A percentile compares a stretch with the other conserved stretches of the same genome.
Evolutionary conservation across 2,113 vertebrate genomes (phyloP).

Genomic region (Beaufortia kweichowensis): DNA sequence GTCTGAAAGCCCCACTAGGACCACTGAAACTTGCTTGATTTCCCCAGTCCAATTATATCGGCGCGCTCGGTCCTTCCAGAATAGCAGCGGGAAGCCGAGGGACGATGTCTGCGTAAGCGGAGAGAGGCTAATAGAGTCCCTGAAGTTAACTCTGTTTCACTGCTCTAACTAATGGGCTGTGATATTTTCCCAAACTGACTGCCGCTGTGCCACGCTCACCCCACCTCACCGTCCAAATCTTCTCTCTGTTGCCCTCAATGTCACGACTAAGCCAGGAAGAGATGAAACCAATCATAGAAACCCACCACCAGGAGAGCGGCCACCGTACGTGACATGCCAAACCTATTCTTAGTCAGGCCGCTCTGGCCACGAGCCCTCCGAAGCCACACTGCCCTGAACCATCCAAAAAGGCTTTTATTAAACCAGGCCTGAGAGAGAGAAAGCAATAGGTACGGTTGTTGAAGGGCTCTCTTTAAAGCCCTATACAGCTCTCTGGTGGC

Average conservation of each 20-base stretch:
- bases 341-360: slow-evolving; percentile 70
- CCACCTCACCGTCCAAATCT: slow-evolving; percentile 54
- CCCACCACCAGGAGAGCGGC: neutral
- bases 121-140: slow-evolving; percentile 90
- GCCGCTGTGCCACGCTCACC: slow-evolving; percentile 71
- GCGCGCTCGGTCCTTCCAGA: slow-evolving; percentile 82
- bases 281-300: slow-evolving; percentile 12
- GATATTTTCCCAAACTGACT: slow-evolving; percentile 88
- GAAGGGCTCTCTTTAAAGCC: slow-evolving; percentile 44
- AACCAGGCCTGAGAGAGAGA: slow-evolving; percentile 64
- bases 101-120: slow-evolving; percentile 86
- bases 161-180: slow-evolving; percentile 92
- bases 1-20: slow-evolving; percentile 79
- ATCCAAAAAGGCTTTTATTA: slow-evolving; percentile 74
- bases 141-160: slow-evolving; percentile 91
- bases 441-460: slow-evolving; percentile 45
- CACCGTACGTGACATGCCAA: slow-evolving; percentile 50
- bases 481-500: slow-evolving; percentile 68
- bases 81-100: slow-evolving; percentile 81
- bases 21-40: slow-evolving; percentile 89
- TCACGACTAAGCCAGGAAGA: slow-evolving; percentile 57
- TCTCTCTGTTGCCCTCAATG: slow-evolving; percentile 57
- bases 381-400: slow-evolving; percentile 60
- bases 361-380: slow-evolving; percentile 64
- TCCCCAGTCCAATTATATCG: slow-evolving; percentile 96